These are phyloP conservation scores for Mirounga angustirostris DNA, from an alignment of 2,113 vertebrate species.

Conservation along the genomic window DNA sequence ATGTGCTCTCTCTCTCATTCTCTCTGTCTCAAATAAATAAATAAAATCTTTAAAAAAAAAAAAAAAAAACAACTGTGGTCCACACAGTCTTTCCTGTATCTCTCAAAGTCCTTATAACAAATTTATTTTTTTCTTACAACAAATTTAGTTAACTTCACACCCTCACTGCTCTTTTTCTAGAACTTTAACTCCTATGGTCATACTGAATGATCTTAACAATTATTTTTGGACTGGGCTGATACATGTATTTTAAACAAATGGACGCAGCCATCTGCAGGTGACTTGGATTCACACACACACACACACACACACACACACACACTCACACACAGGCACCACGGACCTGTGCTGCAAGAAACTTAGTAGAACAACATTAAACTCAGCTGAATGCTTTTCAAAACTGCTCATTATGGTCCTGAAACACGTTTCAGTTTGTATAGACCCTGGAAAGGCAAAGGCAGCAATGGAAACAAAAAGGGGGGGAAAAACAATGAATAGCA, in stretches of 20 bases:
- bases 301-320: neutral
- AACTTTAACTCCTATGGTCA: neutral
- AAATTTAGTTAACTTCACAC: neutral
- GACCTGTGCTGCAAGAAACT: neutral
- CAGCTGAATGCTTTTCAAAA: constrained; percentile 51
- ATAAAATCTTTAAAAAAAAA: too few species aligned
- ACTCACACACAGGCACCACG: neutral
- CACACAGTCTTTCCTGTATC: neutral
- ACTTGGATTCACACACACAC: neutral
- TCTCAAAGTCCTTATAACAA: neutral
- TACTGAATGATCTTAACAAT: neutral
- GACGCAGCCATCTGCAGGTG: neutral
- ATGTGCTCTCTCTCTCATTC: too few species aligned
- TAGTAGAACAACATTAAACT: neutral
- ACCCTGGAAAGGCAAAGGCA: constrained; percentile 59
- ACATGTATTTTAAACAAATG: neutral
- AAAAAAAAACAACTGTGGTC: neutral
- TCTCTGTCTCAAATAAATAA: too few species aligned
- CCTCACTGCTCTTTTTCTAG: neutral
- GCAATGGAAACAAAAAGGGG: constrained; percentile 1
- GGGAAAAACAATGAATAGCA: constrained; percentile 57
- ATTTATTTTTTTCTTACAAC: neutral
- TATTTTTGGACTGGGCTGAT: neutral
- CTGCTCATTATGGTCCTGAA: constrained; percentile 34
- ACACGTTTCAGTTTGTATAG: constrained; percentile 47